Conservation (phyloP, 2,888 invertebrate genomes). For the Aethes cnicana region DNA sequence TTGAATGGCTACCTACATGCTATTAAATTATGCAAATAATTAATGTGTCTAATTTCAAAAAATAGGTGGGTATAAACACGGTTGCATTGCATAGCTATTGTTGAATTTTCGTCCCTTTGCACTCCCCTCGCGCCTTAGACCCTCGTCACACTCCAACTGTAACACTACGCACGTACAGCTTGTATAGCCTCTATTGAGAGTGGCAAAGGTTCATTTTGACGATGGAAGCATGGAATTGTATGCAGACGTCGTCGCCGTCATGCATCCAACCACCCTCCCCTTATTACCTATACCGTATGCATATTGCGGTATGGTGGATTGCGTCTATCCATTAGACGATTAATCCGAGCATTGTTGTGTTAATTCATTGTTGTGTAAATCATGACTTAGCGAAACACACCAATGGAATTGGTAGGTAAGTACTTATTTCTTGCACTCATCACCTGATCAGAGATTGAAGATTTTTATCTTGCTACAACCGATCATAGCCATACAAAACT, state of each 20-base stretch:
- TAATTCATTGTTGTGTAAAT: slow-evolving; percentile 49
- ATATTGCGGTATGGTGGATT: slow-evolving; percentile 74
- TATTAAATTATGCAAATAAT: slow-evolving; percentile 4
- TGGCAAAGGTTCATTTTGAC: slow-evolving; percentile 46
- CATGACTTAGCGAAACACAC: slow-evolving; percentile 34
- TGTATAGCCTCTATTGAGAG: slow-evolving; percentile 41
- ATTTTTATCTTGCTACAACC: too few species aligned
- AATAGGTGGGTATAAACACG: slow-evolving; percentile 10
- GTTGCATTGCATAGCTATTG: slow-evolving; percentile 26
- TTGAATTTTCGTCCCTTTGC: slow-evolving; percentile 23
- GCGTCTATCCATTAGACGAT: slow-evolving; percentile 75
- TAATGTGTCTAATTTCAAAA: too few species aligned
- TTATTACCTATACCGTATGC: slow-evolving; percentile 75
- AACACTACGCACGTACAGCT: slow-evolving; percentile 45
- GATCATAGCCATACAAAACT: too few species aligned
- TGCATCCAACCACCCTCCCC: slow-evolving; percentile 73
- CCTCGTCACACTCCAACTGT: slow-evolving; percentile 66
- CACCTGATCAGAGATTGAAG: too few species aligned
- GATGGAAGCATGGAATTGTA: slow-evolving; percentile 33
- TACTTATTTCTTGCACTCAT: too few species aligned
- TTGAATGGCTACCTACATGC: too few species aligned
- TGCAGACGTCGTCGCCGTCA: slow-evolving; percentile 54
- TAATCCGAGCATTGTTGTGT: slow-evolving; percentile 66
- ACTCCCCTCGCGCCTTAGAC: slow-evolving; percentile 66
- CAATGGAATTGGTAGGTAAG: neutral